These are phyloP conservation scores for Origma solitaria DNA, from an alignment of 2,113 vertebrate genomes.

Conservation along the genomic window DNA sequence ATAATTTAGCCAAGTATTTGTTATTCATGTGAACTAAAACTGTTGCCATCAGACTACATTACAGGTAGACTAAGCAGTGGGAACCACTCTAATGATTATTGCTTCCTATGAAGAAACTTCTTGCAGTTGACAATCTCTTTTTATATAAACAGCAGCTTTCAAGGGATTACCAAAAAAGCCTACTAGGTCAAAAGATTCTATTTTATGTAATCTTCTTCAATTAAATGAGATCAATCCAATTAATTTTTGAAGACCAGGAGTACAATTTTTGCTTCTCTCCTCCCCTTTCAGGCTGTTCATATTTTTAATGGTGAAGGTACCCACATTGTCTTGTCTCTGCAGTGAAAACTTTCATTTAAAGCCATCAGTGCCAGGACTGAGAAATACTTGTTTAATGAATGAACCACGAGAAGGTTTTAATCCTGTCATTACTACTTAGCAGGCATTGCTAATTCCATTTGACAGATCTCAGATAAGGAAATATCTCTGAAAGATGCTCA, in stretches of 20 bases:
- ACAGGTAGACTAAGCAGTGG: background rate
- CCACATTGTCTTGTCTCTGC: background rate
- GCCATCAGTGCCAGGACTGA: background rate
- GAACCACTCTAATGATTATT: background rate
- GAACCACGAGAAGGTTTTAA: constrained; percentile 14
- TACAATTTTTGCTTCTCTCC: background rate
- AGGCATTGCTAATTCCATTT: constrained; percentile 11
- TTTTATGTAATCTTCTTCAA: background rate
- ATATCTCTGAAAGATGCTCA: background rate
- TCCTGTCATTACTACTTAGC: constrained; percentile 13
- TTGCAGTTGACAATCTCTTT: background rate
- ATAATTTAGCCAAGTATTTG: background rate
- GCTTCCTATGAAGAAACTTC: background rate
- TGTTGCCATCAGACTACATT: background rate
- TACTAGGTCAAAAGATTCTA: background rate
- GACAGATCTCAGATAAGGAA: constrained; percentile 5
- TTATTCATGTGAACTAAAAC: background rate
- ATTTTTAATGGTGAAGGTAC: background rate
- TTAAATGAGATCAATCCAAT: background rate
- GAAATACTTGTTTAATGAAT: background rate
- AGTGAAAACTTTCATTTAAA: background rate
- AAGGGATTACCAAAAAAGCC: background rate
- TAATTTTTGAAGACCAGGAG: background rate
- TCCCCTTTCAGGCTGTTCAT: background rate
- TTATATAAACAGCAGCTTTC: background rate